phyloP scores from a whole-genome alignment of 2,113 vertebrate genomes.

The Percopsis transmontana region DNA sequence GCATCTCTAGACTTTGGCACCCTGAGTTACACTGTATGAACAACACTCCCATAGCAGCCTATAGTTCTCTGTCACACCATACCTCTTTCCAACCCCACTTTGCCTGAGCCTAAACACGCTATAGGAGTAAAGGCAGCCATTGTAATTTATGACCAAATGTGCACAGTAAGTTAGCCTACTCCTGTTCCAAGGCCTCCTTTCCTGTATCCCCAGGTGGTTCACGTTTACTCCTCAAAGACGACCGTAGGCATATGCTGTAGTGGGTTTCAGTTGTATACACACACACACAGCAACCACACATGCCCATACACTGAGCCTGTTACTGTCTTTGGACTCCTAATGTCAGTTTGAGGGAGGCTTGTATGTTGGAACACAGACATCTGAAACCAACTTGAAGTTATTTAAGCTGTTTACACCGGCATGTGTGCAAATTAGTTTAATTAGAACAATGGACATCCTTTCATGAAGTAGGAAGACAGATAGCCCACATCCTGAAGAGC shows the following conservation, averaged over 20 bases:
- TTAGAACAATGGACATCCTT: constrained; percentile 38
- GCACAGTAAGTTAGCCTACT: constrained; percentile 11
- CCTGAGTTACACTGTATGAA: no score
- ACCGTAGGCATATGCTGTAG: constrained; percentile 1
- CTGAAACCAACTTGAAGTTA: constrained; percentile 46
- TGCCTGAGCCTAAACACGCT: no score
- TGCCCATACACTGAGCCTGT: neutral
- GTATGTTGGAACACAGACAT: constrained; percentile 40
- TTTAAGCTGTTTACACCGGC: constrained; percentile 29
- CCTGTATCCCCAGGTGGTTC: constrained; percentile 43
- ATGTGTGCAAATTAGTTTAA: constrained; percentile 32
- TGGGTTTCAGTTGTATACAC: neutral
- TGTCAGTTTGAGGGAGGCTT: constrained; percentile 12
- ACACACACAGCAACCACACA: constrained; percentile 2
- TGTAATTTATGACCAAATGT: constrained; percentile 2
- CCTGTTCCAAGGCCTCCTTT: constrained; percentile 20
- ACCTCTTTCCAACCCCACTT: no score
- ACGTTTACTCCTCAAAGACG: constrained; percentile 19
- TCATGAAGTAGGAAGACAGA: neutral
- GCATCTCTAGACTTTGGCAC: no score
- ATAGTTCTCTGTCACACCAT: constrained; percentile 6
- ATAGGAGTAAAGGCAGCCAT: neutral
- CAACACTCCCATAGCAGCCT: no score
- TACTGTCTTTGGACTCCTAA: constrained; percentile 17
- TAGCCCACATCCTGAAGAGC: constrained; percentile 26